These are phyloP conservation scores for Nasua narica DNA, from an alignment of 2,797 vertebrate species.

Conservation along the genomic window DNA sequence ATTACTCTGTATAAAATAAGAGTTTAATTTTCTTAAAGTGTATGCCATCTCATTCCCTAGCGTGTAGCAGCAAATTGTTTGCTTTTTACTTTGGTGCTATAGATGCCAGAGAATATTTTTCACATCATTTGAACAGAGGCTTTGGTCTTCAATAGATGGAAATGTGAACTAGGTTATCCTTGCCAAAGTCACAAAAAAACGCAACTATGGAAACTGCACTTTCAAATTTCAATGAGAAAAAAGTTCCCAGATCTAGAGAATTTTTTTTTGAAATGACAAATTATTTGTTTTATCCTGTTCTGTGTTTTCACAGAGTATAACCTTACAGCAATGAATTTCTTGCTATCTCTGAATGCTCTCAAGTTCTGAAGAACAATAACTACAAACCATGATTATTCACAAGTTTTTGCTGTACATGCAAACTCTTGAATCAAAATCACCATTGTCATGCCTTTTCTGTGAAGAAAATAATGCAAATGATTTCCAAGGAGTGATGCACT, in stretches of 20 bases:
- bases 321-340: neutral
- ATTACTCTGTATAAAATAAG: neutral
- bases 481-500: neutral
- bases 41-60: neutral
- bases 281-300: neutral
- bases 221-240: slow-evolving; percentile 25
- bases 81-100: neutral
- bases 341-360: neutral
- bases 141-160: slow-evolving; percentile 11
- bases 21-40: neutral
- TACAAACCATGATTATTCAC: neutral
- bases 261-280: neutral
- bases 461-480: neutral
- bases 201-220: neutral
- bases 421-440: neutral
- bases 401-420: neutral
- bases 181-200: slow-evolving; percentile 34
- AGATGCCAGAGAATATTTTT: neutral
- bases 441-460: neutral
- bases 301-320: neutral
- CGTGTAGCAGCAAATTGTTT: neutral
- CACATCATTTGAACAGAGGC: neutral
- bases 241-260: neutral
- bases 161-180: neutral
- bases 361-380: neutral